These are phyloP conservation scores for Capra hircus DNA, from an alignment of 2,113 vertebrate species.

Conservation along the genomic window DNA sequence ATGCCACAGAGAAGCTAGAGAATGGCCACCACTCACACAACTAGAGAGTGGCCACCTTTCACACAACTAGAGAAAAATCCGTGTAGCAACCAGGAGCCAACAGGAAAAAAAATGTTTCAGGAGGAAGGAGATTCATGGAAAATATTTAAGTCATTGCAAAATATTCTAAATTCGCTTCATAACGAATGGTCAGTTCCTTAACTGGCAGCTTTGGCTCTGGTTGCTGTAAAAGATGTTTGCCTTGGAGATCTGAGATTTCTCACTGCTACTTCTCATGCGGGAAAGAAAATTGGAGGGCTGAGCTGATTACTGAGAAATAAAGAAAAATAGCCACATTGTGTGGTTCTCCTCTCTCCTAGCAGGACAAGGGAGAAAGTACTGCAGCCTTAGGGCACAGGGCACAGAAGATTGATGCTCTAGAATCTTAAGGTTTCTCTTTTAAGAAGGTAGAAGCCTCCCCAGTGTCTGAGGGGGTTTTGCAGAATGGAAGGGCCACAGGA, in stretches of 20 bases:
- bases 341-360: background rate
- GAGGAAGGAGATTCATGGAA: background rate
- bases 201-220: background rate
- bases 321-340: background rate
- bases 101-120: background rate
- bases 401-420: background rate
- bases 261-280: background rate
- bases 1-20: background rate
- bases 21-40: fast-evolving
- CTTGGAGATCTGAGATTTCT: background rate
- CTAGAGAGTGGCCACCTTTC: no score
- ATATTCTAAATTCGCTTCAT: background rate
- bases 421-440: background rate
- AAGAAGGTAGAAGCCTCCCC: background rate
- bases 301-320: background rate
- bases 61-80: background rate
- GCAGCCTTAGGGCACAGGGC: background rate
- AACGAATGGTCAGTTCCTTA: background rate
- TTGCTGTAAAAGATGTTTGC: background rate
- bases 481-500: background rate
- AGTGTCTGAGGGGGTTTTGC: background rate
- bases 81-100: background rate
- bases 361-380: background rate
- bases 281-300: background rate
- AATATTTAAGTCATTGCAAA: background rate